phyloP scores from a whole-genome alignment of 2,797 vertebrate genomes.

The Epinephelus malabaricus region DNA sequence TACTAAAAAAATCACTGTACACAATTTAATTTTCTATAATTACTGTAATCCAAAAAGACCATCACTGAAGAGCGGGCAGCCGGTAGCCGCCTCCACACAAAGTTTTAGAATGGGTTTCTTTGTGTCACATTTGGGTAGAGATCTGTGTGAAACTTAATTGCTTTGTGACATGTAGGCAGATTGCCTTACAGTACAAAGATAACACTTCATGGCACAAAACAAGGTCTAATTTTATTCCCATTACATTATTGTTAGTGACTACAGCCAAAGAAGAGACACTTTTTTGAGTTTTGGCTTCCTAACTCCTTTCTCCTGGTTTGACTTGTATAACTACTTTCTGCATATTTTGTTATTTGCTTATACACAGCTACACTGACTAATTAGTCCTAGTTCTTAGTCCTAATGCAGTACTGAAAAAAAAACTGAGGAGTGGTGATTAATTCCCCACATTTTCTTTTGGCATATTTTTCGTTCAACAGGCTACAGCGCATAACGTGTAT shows the following conservation, averaged over 20 bases:
- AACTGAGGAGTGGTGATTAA: slow-evolving; percentile 14
- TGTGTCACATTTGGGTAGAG: slow-evolving; percentile 1
- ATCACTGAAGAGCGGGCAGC: background rate
- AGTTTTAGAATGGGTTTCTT: background rate
- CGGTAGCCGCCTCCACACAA: background rate
- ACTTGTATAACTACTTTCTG: background rate
- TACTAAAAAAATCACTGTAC: background rate
- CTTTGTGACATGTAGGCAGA: background rate
- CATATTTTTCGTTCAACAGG: background rate
- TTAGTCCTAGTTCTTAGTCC: background rate
- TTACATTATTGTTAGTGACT: background rate
- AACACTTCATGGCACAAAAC: background rate
- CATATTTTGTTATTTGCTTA: background rate
- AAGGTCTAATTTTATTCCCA: background rate
- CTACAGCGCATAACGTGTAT: background rate
- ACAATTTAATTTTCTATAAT: background rate
- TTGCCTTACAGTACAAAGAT: background rate
- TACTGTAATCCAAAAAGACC: background rate
- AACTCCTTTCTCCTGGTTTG: background rate
- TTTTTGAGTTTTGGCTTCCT: background rate
- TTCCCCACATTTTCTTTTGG: slow-evolving; percentile 1
- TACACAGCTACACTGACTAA: background rate
- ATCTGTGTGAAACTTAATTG: slow-evolving; percentile 2
- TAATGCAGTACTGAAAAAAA: slow-evolving; percentile 7
- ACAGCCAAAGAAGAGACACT: background rate